phyloP scores from a whole-genome alignment of 1,140 invertebrate genomes.

The Caenorhabditis inopinata region DNA sequence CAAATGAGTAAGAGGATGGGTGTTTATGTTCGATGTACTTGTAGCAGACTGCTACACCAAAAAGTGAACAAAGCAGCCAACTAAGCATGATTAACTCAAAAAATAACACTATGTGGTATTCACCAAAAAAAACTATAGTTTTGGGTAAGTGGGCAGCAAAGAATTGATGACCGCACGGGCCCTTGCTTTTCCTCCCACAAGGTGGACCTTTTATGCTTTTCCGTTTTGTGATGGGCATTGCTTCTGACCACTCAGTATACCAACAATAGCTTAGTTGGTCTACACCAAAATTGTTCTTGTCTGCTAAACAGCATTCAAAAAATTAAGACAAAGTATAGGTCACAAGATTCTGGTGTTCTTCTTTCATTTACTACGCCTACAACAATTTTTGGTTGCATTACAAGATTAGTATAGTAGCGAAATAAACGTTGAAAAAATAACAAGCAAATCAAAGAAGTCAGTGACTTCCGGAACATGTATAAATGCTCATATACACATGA shows the following conservation, averaged over 20 bases:
- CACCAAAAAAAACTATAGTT: slow-evolving; percentile 17
- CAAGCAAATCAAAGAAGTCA: background rate
- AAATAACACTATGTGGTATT: slow-evolving; percentile 10
- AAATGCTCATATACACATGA: slow-evolving; percentile 12
- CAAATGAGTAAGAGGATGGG: background rate
- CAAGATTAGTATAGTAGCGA: slow-evolving; percentile 12
- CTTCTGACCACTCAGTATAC: slow-evolving; percentile 21
- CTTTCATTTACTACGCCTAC: no score
- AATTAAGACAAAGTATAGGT: background rate
- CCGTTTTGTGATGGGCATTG: slow-evolving; percentile 13
- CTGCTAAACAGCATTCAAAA: background rate
- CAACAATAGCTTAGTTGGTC: slow-evolving; percentile 11
- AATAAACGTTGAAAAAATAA: slow-evolving; percentile 3
- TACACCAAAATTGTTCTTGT: background rate
- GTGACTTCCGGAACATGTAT: slow-evolving; percentile 12
- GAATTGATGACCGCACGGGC: slow-evolving; percentile 31
- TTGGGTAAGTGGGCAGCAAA: slow-evolving; percentile 29
- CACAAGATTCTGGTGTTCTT: no score
- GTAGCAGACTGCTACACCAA: background rate
- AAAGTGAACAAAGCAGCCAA: background rate
- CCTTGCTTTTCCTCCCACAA: slow-evolving; percentile 7
- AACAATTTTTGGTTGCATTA: no score
- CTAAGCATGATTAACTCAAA: slow-evolving; percentile 6
- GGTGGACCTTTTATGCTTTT: slow-evolving; percentile 28
- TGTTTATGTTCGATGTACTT: slow-evolving; percentile 3